These are phyloP conservation scores for Ciconia stormi DNA, from an alignment of 2,113 vertebrate species.

Conservation along the genomic window DNA sequence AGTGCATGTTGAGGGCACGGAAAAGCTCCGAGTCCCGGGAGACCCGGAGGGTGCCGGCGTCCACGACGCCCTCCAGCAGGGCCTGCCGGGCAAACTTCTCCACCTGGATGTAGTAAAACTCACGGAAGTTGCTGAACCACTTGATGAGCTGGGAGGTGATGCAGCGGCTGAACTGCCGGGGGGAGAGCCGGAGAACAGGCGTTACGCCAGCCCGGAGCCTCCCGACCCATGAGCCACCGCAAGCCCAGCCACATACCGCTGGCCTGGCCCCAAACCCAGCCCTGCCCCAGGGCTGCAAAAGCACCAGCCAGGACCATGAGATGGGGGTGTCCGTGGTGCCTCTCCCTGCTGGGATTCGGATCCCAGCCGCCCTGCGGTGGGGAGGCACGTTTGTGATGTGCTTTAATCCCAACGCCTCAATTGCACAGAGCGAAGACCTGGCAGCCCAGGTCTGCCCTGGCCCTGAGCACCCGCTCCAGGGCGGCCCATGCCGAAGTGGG, in stretches of 20 bases:
- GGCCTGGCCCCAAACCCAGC: neutral
- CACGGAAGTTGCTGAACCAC: slow-evolving; percentile 98
- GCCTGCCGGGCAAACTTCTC: slow-evolving; percentile 96
- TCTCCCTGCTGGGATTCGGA: fast-evolving
- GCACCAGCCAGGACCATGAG: neutral
- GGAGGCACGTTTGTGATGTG: fast-evolving
- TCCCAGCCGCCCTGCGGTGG: neutral
- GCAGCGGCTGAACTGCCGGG: slow-evolving; percentile 90
- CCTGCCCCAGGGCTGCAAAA: neutral
- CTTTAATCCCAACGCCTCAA: fast-evolving
- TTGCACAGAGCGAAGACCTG: neutral
- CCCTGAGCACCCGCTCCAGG: neutral
- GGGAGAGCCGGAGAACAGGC: neutral
- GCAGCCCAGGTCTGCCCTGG: neutral
- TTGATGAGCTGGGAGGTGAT: slow-evolving; percentile 98
- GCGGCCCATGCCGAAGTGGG: neutral
- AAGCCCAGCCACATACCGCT: neutral
- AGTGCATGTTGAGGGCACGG: slow-evolving; percentile 90
- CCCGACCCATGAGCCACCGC: fast-evolving
- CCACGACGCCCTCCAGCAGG: slow-evolving; percentile 81
- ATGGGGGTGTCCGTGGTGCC: fast-evolving
- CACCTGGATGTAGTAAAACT: slow-evolving; percentile 99
- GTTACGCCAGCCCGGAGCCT: neutral
- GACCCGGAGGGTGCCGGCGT: slow-evolving; percentile 81
- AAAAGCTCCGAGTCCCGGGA: slow-evolving; percentile 91